These are phyloP conservation scores for Idaea biselata DNA, from an alignment of 2,888 invertebrate genomes.

Conservation along the genomic window DNA sequence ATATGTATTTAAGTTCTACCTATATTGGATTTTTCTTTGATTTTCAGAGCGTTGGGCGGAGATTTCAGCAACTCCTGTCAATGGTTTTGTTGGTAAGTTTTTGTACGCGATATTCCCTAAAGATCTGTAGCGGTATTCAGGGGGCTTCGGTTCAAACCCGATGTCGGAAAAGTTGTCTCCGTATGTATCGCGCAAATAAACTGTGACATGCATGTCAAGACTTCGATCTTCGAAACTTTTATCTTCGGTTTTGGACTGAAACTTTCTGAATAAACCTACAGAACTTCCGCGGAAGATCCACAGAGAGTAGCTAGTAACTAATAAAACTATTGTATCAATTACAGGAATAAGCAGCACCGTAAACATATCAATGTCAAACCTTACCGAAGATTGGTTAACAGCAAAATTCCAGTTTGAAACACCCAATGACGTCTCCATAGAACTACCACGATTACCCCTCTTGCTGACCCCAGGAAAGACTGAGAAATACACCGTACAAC, in stretches of 20 bases:
- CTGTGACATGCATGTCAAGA: too few species aligned
- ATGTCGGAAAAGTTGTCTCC: too few species aligned
- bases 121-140: too few species aligned
- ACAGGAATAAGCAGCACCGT: conserved; percentile 55
- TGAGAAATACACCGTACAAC: conserved; percentile 52
- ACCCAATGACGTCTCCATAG: conserved; percentile 53
- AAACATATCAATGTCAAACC: conserved; percentile 51
- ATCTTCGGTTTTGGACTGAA: too few species aligned
- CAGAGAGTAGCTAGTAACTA: too few species aligned
- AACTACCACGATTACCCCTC: conserved; percentile 61
- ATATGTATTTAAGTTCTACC: not conserved
- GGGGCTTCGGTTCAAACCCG: too few species aligned
- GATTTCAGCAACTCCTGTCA: conserved; percentile 43
- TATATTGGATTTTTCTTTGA: not conserved
- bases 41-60: conserved; percentile 69
- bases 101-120: too few species aligned
- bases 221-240: too few species aligned
- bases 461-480: conserved; percentile 61
- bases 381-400: conserved; percentile 65
- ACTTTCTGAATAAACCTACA: too few species aligned
- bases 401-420: conserved; percentile 57
- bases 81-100: conserved; percentile 67
- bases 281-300: too few species aligned
- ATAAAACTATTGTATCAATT: conserved; percentile 18
- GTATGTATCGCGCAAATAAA: too few species aligned